Base-by-base conservation (phyloP, 2,888 invertebrate genomes). In the Cryptocephalus primarius region DNA sequence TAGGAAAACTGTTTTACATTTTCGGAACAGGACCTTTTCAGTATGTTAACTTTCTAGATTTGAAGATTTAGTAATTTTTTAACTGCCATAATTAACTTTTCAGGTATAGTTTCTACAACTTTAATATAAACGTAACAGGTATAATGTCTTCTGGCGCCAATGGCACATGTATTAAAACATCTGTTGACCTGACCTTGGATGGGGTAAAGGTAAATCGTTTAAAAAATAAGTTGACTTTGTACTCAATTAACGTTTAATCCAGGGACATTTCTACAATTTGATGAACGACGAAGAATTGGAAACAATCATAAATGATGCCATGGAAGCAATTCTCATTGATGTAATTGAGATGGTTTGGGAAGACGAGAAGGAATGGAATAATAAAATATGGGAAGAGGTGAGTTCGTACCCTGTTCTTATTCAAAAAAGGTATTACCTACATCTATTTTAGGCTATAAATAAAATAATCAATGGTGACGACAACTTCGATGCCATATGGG, bases 1-100 rank as follows among this genome's bases (percentile, higher is more conserved):
- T 57, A n/a, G 57, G 55, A 32, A 50, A 54, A 12, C n/a, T 57
- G 11, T 57, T 57, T 34, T 52, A 55, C 34, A 49, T 57, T 39
- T 55, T 43, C 32, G 57, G 57, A 12, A 45, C 45, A 10, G 57
- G 57, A 14, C 36, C 46, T 40, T 52, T 54, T 44, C 43, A 55
- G 56, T 56, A 52, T 38, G 33, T 33, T 12, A 11, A 4, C 36
- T 12, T 36, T 4, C 6, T 12, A 11, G 6, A 36, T 36, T 36
- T 36, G 11, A 11, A 2, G 4, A 4, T 36, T 36, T 36, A 11
- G 4, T 36, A 4, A 22, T 22, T 22, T 40, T 40, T 14, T 40
- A 13, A 14, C 33, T 11, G 32, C 33, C 39, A 6, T 13, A 8
- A 44, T 13, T 40, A 10, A 9, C 32, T 39, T 40, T 32, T 31